These are phyloP conservation scores for Cacoxenus indagator DNA, from an alignment of 2,888 invertebrate species.

Conservation along the genomic window DNA sequence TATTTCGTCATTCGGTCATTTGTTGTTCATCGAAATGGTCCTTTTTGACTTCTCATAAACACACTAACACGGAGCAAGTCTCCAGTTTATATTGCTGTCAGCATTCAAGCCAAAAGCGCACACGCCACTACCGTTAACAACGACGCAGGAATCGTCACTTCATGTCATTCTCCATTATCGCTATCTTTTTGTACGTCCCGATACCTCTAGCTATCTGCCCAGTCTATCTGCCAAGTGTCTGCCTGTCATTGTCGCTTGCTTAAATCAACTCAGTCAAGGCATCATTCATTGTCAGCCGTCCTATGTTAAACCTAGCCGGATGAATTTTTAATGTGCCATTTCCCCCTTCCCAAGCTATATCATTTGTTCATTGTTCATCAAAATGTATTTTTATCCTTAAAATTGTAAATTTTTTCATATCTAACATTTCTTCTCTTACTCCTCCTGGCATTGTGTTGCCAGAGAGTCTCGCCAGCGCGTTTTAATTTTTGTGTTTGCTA, in stretches of 20 bases:
- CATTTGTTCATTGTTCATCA: not conserved
- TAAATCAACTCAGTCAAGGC: not conserved
- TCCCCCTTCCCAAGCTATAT: not conserved
- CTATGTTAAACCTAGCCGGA: constrained; percentile 13
- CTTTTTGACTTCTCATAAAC: no score
- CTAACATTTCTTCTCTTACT: constrained; percentile 3
- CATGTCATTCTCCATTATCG: constrained; percentile 15
- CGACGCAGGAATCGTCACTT: not conserved
- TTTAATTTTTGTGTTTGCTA: constrained; percentile 25
- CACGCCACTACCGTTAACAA: not conserved
- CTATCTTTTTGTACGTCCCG: not conserved
- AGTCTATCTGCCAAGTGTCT: not conserved
- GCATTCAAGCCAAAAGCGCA: not conserved
- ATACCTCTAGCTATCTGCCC: not conserved
- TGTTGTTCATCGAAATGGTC: no score
- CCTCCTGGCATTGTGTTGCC: not conserved
- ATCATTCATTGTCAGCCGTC: not conserved
- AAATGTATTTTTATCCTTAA: not conserved
- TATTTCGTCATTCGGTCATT: no score
- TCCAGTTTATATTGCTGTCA: not conserved
- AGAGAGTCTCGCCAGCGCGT: no score
- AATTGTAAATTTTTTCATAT: constrained; percentile 23
- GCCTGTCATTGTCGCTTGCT: not conserved
- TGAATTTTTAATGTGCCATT: constrained; percentile 39
- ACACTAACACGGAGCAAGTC: no score